Conservation (phyloP, 2,888 invertebrate genomes). For the Mythimna pallens region DNA sequence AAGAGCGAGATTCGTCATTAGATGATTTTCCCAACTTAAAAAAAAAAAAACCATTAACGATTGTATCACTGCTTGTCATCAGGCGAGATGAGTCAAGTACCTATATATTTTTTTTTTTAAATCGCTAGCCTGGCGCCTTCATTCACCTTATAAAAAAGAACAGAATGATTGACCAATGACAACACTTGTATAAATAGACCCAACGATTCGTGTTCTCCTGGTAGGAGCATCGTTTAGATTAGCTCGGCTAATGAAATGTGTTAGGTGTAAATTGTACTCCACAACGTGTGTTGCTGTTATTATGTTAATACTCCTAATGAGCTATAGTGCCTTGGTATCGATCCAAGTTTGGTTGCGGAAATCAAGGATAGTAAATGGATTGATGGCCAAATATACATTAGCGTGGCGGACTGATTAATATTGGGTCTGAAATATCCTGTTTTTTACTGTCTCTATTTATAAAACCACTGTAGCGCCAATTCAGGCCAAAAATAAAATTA, state of each 20-base stretch:
- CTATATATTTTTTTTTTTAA: too few species aligned
- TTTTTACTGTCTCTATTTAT: too few species aligned
- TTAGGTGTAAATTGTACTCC: constrained; percentile 73
- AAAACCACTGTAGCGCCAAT: too few species aligned
- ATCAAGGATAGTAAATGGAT: constrained; percentile 1
- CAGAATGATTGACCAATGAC: not conserved
- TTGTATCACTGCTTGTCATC: too few species aligned
- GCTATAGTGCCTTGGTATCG: constrained; percentile 22
- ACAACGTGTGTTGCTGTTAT: constrained; percentile 71
- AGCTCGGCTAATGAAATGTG: constrained; percentile 77
- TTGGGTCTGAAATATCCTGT: too few species aligned
- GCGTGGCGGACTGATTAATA: too few species aligned
- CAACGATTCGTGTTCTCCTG: constrained; percentile 45
- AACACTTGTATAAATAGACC: not conserved
- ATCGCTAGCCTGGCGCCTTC: too few species aligned
- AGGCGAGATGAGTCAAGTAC: too few species aligned
- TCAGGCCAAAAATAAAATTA: too few species aligned
- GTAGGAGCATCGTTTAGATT: constrained; percentile 68
- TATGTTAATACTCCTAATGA: constrained; percentile 68
- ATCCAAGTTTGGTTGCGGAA: not conserved
- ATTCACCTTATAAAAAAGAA: not conserved
- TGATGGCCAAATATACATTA: not conserved
- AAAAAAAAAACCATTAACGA: too few species aligned
- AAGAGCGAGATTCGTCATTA: too few species aligned
- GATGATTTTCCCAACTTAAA: too few species aligned